These are phyloP conservation scores for Tolypeutes matacus DNA, from an alignment of 2,797 vertebrate species.

Conservation along the genomic window DNA sequence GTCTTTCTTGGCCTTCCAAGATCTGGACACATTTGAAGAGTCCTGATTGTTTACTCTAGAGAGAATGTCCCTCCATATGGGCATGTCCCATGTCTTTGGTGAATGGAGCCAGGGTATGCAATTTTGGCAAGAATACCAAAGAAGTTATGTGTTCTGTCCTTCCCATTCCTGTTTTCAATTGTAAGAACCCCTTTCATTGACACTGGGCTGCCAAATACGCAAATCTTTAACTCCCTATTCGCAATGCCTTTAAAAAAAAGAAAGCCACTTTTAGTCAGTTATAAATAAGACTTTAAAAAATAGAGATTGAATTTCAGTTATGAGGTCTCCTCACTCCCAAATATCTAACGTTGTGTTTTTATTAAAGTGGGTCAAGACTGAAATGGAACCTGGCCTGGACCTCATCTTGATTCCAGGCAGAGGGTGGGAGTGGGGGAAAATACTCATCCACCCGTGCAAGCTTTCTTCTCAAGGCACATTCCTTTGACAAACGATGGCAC, in stretches of 20 bases:
- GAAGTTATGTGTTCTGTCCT: background rate
- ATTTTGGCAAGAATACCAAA: background rate
- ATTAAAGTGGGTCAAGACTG: background rate
- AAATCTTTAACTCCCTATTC: background rate
- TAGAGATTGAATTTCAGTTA: background rate
- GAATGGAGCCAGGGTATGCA: rapidly evolving
- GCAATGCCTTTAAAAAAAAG: background rate
- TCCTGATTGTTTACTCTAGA: background rate
- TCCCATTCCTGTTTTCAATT: background rate
- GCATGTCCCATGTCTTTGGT: background rate
- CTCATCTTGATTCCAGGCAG: background rate
- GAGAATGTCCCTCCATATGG: background rate
- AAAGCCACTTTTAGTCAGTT: background rate
- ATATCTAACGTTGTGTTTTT: background rate
- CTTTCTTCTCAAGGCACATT: background rate
- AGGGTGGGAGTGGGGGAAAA: background rate
- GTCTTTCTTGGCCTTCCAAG: background rate
- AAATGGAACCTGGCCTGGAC: background rate
- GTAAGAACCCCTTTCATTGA: background rate
- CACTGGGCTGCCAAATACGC: background rate
- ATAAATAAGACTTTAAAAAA: background rate
- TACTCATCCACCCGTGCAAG: background rate
- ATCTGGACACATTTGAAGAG: background rate
- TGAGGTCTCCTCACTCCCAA: background rate
- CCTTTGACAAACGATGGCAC: background rate